Conservation (phyloP, 2,113 vertebrate genomes). For the Colistium nudipinnis region DNA sequence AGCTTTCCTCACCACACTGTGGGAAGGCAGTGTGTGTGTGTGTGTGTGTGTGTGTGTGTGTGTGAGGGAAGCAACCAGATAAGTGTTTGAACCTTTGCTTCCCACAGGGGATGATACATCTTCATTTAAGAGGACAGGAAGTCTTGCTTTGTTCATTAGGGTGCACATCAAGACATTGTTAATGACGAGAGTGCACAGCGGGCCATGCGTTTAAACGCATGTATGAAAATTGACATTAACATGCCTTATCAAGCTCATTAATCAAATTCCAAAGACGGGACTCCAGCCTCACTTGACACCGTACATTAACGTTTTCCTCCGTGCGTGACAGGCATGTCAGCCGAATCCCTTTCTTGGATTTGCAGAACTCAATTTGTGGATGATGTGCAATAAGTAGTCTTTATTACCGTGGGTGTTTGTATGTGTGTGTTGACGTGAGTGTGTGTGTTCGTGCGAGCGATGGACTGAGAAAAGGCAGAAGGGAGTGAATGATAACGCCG, state of each 20-base stretch:
- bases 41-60: background rate
- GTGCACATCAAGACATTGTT: slow-evolving; percentile 21
- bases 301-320: background rate
- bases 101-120: slow-evolving; percentile 37
- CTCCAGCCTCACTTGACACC: slow-evolving; percentile 22
- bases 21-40: background rate
- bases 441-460: background rate
- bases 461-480: slow-evolving; percentile 17
- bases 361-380: slow-evolving; percentile 37
- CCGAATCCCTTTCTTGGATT: slow-evolving; percentile 26
- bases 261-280: slow-evolving; percentile 32
- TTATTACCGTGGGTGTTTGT: slow-evolving; percentile 38
- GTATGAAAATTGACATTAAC: slow-evolving; percentile 40
- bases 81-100: slow-evolving; percentile 5
- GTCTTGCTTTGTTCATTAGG: slow-evolving; percentile 35
- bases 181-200: slow-evolving; percentile 15
- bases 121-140: slow-evolving; percentile 53
- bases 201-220: slow-evolving; percentile 37
- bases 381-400: slow-evolving; percentile 45
- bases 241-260: slow-evolving; percentile 24
- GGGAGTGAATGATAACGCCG: slow-evolving; percentile 11
- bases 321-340: background rate
- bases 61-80: slow-evolving; percentile 13
- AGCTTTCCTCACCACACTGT: background rate
- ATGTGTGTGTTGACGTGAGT: background rate